Base-by-base conservation (phyloP, 2,888 invertebrate species). In the Cheiracanthium punctorium region DNA sequence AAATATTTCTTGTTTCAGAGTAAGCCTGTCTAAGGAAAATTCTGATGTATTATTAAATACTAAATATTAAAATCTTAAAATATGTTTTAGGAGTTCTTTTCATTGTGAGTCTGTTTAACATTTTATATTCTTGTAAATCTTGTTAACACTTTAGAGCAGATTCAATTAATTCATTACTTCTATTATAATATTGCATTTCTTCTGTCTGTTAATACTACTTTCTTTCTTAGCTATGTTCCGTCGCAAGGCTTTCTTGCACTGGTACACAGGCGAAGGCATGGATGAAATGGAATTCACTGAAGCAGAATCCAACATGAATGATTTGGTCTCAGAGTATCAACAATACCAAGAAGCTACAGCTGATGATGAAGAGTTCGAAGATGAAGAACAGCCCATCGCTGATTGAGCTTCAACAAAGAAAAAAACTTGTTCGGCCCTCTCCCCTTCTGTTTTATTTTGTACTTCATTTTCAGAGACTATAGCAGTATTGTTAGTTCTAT, bases 221-320 rank as follows among this genome's bases (percentile, higher is more conserved):
- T 80, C 43, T 58, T 43, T 92, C 90, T 30, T 88, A 89, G 92
- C 92, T 88, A 93, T 93, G 93, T 93, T 93, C 92, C 91, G 93
- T 29, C 92, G 93, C 86, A 93, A 92, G 89, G 93, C 93, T 73
- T 84, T 84, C 82, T 84, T 84, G 82, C 97, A 98, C 94, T 98
- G 98, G 97, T 98, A 97, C 93, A 97, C 97, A 28, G 97, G 97
- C 80, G 97, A 98, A 93, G 98, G 98, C 88, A 98, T 98, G 98
- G 97, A 98, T 93, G 97, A 97, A 93, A 96, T 97, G 96, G 98
- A 98, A 93, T 98, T 98, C 93, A 97, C 96, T 82, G 98, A 98
- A 91, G 98, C 98, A 0, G 82, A 84, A 24, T 84, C 82, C 1
- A 84, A 84, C 41, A 84, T 84, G 84, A 84, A 84, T 72, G 84